Conservation (phyloP, 2,888 invertebrate species). For the Sinopyrophorus schimmeli region DNA sequence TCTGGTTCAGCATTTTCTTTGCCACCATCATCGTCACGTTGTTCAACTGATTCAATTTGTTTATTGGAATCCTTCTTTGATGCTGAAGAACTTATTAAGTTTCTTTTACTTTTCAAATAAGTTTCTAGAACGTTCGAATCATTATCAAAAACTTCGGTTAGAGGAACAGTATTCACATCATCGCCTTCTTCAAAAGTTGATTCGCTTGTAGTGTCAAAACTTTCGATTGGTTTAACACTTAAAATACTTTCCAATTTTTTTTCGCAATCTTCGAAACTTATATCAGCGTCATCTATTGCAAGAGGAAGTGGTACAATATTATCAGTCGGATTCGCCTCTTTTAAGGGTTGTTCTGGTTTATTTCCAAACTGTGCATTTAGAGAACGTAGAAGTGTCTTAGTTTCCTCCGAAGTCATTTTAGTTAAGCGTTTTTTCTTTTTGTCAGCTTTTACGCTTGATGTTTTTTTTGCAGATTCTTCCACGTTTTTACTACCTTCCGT, state of each 20-base stretch:
- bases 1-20: constrained; percentile 2
- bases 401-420: constrained; percentile 7
- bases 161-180: neutral
- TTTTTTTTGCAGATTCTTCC: neutral
- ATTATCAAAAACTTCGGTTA: neutral
- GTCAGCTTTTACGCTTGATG: neutral
- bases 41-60: neutral
- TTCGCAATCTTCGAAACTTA: constrained; percentile 23
- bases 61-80: neutral
- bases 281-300: neutral
- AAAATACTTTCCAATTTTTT: constrained; percentile 22
- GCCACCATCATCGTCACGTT: neutral
- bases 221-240: neutral
- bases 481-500: neutral
- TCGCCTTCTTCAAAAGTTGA: neutral
- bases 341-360: neutral
- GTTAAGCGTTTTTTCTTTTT: constrained; percentile 5
- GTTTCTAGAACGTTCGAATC: constrained; percentile 11
- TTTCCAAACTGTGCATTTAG: constrained; percentile 7
- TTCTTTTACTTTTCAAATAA: constrained; percentile 4
- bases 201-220: neutral
- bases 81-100: neutral
- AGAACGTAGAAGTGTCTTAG: constrained; percentile 10
- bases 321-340: neutral
- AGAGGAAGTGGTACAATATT: neutral